Percentiles rank a stretch among this genome's conserved stretches.
These are phyloP conservation scores for Oeneis ivallda DNA, from an alignment of 2,888 invertebrate genomes.

Conservation along the genomic window DNA sequence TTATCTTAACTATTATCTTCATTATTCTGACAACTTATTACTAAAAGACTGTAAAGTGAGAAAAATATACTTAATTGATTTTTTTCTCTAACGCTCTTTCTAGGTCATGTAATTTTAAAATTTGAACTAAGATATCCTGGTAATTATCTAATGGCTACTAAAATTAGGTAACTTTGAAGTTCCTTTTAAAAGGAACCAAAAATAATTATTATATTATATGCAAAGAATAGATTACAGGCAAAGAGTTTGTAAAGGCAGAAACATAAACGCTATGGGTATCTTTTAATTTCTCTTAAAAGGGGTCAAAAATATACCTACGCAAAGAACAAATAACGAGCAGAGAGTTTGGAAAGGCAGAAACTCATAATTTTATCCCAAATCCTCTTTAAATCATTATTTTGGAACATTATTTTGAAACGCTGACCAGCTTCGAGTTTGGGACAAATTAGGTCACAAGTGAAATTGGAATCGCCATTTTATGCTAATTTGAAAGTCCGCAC, in stretches of 20 bases:
- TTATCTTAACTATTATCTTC: no score
- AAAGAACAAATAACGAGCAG: not conserved
- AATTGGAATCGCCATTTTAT: constrained; percentile 3
- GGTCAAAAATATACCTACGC: not conserved
- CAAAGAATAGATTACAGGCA: not conserved
- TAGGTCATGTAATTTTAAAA: no score
- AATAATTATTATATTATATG: no score
- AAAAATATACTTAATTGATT: no score
- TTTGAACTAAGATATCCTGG: no score
- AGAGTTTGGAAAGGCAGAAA: not conserved
- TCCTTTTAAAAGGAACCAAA: no score
- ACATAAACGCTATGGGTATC: no score
- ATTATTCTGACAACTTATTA: no score
- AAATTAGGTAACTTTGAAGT: no score
- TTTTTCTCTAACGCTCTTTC: no score
- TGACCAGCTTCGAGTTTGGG: not conserved
- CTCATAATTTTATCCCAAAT: not conserved
- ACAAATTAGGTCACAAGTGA: constrained; percentile 2
- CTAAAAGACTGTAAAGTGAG: no score
- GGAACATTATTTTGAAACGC: constrained; percentile 6
- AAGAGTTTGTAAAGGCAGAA: not conserved
- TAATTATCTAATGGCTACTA: no score
- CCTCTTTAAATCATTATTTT: not conserved
- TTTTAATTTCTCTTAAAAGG: not conserved
- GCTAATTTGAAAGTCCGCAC: not conserved